Evolutionary conservation across 35 echinoderm and acorn worm genomes (phyloP), one percentile per base, ranked within the genome.

Genomic region (Hemicentrotus pulcherrimus): DNA sequence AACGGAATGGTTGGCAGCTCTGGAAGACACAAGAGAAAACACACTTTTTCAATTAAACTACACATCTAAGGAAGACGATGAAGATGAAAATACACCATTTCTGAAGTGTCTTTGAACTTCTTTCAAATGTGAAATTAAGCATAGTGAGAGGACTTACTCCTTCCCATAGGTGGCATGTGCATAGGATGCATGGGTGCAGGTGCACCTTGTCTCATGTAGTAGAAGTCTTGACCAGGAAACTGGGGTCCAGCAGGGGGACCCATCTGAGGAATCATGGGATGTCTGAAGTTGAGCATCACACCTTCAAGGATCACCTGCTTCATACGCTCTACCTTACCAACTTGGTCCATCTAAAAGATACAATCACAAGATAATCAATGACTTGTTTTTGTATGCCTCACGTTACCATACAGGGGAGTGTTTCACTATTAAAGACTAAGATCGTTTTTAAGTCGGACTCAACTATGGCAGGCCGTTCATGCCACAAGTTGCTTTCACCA

Each of bases 271-370:
- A 98, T 87, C 88, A 94, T 94, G 12, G 98, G 95, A 32, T 94
- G 95, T 61, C 95, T 95, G 96, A 98, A 97, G 78, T 98, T 96
- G 65, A 95, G 94, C 71, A 61, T 91, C 33, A 96, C 88, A 4
- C 98, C 97, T 59, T 98, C 97, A 22, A 95, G 97, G 48, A 99
- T 99, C 48, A 95, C 96, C 88, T 99, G 98, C 70, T 95, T 88
- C 97, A 99, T 99, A n/a, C 98, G 95, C 88, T 98, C 98, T 18
- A 97, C 98, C 96, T 99, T 99, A 15, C 98, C 98, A 24, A 97
- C 97, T 86, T 98, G 96, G 91, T 99, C 97, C 97, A 97, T 95
- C 97, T 99, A 32, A 32, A 86, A 18, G 85, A 9, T 31, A 86
- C 85, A 32, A 86, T 86, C 8, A 86, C 14, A 86, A 19, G 85